Base-by-base conservation (phyloP, 2,113 vertebrate genomes). In the Antennarius striatus region DNA sequence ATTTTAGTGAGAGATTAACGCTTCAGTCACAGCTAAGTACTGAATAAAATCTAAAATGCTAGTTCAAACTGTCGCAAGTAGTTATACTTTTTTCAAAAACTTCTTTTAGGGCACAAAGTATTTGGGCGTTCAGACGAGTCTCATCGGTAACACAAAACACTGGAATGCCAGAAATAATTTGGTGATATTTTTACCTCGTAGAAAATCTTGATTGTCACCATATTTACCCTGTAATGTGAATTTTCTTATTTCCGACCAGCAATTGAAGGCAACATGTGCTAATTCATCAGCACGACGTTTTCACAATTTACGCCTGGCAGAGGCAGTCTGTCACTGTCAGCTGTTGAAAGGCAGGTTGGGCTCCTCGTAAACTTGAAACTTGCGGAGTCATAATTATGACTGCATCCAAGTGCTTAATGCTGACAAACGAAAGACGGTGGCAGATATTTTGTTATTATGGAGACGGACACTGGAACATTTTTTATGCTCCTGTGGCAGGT, bases 1-100 rank as follows among this genome's bases (percentile, higher is more conserved):
- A 60, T 81, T 84, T 87, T 68, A 82, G 68, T 79, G 72, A 71
- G 73, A 78, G 73, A 83, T 84, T 75, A 81, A 81, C 64, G 43
- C 70, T 60, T 71, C 75, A 74, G 58, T 83, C 64, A 79, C 57
- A 53, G 50, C 63, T 71, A 66, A 59, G 64, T 63, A 48, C 54
- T 28, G 42, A 7, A 65, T 42, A 53, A 79, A 60, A 64, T 66
- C 39, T 71, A 50, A 77, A 71, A 56, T 49, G 63, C 30, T 60
- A 13, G 64, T 61, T 73, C 52, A 77, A 65, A 67, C 46, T 47
- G 32, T 36, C 32, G 47, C n/a, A 47, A 29, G 46, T 68, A 58
- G 46, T 55, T 57, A 52, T 48, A 65, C 40, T 57, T 47, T 10
- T 43, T 43, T 43, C 42, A 43, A 11, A 36, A 43, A 43, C 42